Evolutionary conservation across 2,797 vertebrate species (phyloP), one percentile per base, ranked within the genome.

Genomic region (Malurus leucopterus): DNA sequence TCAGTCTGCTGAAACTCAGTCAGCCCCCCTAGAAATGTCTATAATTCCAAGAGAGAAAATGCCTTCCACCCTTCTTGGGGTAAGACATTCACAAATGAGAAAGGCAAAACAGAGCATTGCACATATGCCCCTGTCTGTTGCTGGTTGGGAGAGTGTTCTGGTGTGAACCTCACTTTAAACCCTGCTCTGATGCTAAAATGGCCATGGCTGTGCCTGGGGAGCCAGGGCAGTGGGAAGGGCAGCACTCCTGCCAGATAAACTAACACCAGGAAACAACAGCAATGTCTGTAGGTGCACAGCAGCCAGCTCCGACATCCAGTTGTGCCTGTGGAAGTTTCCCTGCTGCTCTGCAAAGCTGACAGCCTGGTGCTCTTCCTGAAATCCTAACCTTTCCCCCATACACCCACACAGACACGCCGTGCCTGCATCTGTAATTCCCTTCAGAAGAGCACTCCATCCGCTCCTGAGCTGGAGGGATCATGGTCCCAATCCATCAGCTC

Each of bases 21-120:
- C 53, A 73, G 53, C 3, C 20, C 43, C 22, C 8, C 59, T 16
- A n/a, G 77, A 65, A 75, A n/a, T 9, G 41, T 3, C 20, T 51
- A 0, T 11, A 32, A 71, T 4, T 43, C 27, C 20, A 40, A 34
- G 47, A n/a, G 15, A 24, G 20, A 76, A 49, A 62, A 47, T 1
- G 0, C 36, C 34, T 81, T 54, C 50, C 16, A 19, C 15, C 13
- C 2, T 62, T 62, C 18, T 41, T 32, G 16, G 24, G 9, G 3
- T 46, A 22, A 0, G 0, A 49, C 26, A 23, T 53, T n/a, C n/a
- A 46, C 0, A 3, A 32, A 41, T 22, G 43, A 77, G n/a, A 75
- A 57, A 40, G 50, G 40, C 32, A 74, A 41, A 81, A 50, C 0
- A 4, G 3, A 15, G 7, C 32, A 40, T 5, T 61, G 32, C 34